Percentiles rank a stretch among this genome's conserved stretches.
phyloP scores from a whole-genome alignment of 2,888 invertebrate species.

The Yponomeuta plumbellus region DNA sequence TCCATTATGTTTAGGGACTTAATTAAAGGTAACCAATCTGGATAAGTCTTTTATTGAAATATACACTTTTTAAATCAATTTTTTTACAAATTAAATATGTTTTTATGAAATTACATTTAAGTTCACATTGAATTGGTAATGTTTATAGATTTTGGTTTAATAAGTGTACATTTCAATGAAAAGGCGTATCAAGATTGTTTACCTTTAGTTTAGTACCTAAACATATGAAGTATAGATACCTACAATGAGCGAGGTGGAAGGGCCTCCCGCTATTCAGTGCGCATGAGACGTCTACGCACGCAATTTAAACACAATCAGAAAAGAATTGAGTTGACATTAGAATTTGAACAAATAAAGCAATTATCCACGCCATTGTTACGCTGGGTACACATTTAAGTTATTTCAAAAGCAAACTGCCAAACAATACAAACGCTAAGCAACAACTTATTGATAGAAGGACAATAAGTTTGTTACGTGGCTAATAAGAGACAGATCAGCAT shows the following conservation, averaged over 20 bases:
- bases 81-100: too few species aligned
- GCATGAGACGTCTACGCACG: neutral
- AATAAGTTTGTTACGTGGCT: neutral
- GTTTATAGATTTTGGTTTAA: too few species aligned
- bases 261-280: neutral
- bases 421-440: neutral
- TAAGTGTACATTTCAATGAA: too few species aligned
- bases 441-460: neutral
- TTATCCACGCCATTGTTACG: neutral
- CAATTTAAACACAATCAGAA: neutral
- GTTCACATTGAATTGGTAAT: too few species aligned
- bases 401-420: neutral
- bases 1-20: too few species aligned
- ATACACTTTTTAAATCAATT: too few species aligned
- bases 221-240: too few species aligned
- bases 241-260: neutral
- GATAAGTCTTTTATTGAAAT: too few species aligned
- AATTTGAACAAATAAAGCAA: neutral
- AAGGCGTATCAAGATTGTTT: too few species aligned
- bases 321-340: conserved; percentile 3
- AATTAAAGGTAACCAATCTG: too few species aligned
- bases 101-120: too few species aligned
- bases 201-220: too few species aligned
- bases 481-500: neutral
- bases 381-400: neutral